Percentiles rank a stretch among this genome's conserved stretches.
Evolutionary conservation across 2,113 vertebrate species (phyloP).

Genomic region (Rhinolophus ferrumequinum): DNA sequence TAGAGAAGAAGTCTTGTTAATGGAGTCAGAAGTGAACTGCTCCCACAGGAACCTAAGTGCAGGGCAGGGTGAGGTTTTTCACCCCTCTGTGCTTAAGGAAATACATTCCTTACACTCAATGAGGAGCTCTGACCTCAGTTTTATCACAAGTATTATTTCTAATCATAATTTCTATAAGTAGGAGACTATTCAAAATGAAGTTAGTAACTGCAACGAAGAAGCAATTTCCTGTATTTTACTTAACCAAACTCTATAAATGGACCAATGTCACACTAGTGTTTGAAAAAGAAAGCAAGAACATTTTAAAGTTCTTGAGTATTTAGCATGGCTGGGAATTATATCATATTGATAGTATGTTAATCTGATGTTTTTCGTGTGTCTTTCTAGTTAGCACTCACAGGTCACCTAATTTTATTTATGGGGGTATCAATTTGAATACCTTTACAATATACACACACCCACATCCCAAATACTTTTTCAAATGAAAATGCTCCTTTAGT

Average conservation of each 20-base stretch:
- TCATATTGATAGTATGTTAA: neutral
- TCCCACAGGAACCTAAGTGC: neutral
- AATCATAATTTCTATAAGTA: neutral
- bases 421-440: slow-evolving; percentile 49
- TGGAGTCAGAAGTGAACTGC: neutral
- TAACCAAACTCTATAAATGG: neutral
- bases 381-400: slow-evolving; percentile 47
- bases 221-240: slow-evolving; percentile 25
- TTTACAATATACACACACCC: neutral
- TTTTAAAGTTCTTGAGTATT: slow-evolving; percentile 32
- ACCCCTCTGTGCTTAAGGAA: neutral
- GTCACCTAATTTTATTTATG: slow-evolving; percentile 33
- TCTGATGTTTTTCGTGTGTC: neutral
- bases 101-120: neutral
- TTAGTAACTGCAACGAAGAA: slow-evolving; percentile 34
- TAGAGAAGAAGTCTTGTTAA: neutral
- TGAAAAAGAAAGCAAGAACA: slow-evolving; percentile 20
- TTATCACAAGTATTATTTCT: slow-evolving; percentile 33
- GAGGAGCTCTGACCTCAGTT: neutral
- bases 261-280: neutral
- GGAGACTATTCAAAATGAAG: neutral
- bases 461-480: neutral
- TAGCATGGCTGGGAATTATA: neutral
- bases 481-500: slow-evolving; percentile 44
- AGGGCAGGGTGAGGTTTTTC: neutral